Base-by-base conservation (phyloP, 2,888 invertebrate species). In the Aelia acuminata region DNA sequence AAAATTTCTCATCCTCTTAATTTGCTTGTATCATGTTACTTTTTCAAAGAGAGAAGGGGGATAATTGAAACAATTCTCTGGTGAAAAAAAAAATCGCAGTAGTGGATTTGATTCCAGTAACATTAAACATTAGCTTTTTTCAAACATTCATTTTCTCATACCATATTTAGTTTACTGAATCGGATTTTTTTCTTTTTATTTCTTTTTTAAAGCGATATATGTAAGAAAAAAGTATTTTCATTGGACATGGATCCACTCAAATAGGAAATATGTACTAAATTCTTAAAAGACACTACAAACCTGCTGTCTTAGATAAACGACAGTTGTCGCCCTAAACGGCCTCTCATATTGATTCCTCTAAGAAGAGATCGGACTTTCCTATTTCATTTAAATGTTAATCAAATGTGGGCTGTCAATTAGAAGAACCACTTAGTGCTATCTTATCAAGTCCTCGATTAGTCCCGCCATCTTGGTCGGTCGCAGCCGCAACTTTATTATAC, bases 321-420 rank as follows among this genome's bases (percentile, higher is more conserved):
- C 63, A 35, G 31, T 70, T 35, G 35, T 31, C 63, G 18, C 15
- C 63, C 35, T 70, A 70, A 70, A 70, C 63, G 63, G 63, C 31
- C 35, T 20, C 7, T 70, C 35, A 70, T 70, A 70, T 70, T 31
- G 63, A 70, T 70, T 70, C 63, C 20, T 35, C 35, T 70, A 70
- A 31, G 35, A 70, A 70, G 63, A 70, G 63, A 70, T 43, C 43
- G 11, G 80, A 43, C 39, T 15, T 80, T 80, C 80, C 43, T 47
- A 43, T 43, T 80, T 43, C 43, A 80, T 80, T 80, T 80, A 80
- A 80, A 80, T 47, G 80, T 80, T 80, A 80, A 80, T 80, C 80
- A 47, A 80, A 39, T n/a, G 39, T 39, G 80, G 43, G 39, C 80
- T 80, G 43, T 80, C 80, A 47, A 80, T 80, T 80, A 80, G 63